Evolutionary conservation across 2,797 vertebrate genomes (phyloP), one percentile per base, ranked within the genome.

Genomic region (Hylomyscus alleni): DNA sequence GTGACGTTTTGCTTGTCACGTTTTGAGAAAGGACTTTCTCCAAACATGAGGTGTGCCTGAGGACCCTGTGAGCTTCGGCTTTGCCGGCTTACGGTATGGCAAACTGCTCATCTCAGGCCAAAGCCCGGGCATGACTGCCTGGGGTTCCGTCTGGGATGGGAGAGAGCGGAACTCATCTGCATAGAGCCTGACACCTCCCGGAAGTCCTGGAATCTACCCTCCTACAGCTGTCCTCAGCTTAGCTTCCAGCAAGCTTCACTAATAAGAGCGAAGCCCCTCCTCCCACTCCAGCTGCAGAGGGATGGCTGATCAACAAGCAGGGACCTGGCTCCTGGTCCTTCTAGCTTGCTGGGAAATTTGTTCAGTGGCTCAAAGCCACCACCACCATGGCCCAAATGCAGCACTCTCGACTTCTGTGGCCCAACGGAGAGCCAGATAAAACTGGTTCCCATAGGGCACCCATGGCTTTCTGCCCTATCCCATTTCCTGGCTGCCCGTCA

Each of bases 191-290:
- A 14, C 69, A 76, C 78, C 0, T 58, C 44, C 72, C 85, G 86
- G 37, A 81, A 34, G 44, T n/a, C 40, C 91, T 2, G 9, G 95
- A 86, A 60, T 76, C 56, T 78, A 58, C 47, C 92, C 83, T 76
- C 54, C 0, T 1, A 17, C 89, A 91, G 37, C 95, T 86, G 86
- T 40, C 20, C 24, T 52, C 40, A 4, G 34, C 75, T 60, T 44
- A 19, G 67, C 65, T 12, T n/a, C 60, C 0, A 0, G 26, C 34
- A 34, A 1, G 13, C 47, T 15, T 4, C 85, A 50, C 0, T 2
- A 0, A 24, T 1, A 0, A 1, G 3, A n/a, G 31, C 15, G 0
- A 22, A 34, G 80, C 40, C 22, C 54, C 20, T 22, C 92, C 26
- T 17, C 62, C 62, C 8, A 1, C 24, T 14, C 72, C n/a, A 2